Base-by-base conservation (phyloP, 1,140 invertebrate species). In the Dinoponera quadriceps region DNA sequence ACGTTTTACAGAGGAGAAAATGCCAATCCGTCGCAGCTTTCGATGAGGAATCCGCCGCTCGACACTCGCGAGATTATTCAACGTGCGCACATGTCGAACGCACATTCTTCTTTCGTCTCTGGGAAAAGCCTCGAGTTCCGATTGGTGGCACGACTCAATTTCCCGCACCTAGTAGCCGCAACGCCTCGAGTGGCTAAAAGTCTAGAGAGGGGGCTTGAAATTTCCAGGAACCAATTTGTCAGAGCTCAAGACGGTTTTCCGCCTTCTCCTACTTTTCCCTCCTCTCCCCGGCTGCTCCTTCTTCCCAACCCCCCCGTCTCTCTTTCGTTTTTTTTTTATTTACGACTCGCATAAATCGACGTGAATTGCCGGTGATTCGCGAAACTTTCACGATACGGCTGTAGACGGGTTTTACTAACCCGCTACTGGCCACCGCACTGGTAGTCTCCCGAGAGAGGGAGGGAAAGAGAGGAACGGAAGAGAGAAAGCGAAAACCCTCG, bases 311-410 rank as follows among this genome's bases (percentile, higher is more conserved):
- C n/a, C n/a, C n/a, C n/a, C n/a, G n/a, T 48, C 5, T 27, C 9
- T 65, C 13, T 68, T 16, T 38, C n/a, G 55, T 49, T 66, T 54
- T 72, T 49, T 68, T 59, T 73, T 77, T 88, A 86, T 89, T 89
- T 88, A 88, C 75, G 87, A 80, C 57, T 73, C 38, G 60, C 65
- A 88, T 88, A 89, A 89, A 89, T 89, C 87, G 86, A 54, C 48
- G 16, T 51, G 54, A 65, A 80, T 74, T 54, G 62, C 48, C 78
- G 80, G 68, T 81, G 82, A 85, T 86, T 82, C 80, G 75, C 81
- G 69, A 85, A 85, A 85, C 27, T 84, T 83, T 74, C 33, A 63
- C 63, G 38, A 80, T 62, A 80, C 51, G 44, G 25, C 44, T 59
- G 85, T 22, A 66, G 59, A 66, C 20, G 57, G 48, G 48, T 77